A percentile compares a stretch with the other conserved stretches of the same genome.
These are phyloP conservation scores for Chalcosyrphus nemorum DNA, from an alignment of 2,888 invertebrate genomes.

Conservation along the genomic window DNA sequence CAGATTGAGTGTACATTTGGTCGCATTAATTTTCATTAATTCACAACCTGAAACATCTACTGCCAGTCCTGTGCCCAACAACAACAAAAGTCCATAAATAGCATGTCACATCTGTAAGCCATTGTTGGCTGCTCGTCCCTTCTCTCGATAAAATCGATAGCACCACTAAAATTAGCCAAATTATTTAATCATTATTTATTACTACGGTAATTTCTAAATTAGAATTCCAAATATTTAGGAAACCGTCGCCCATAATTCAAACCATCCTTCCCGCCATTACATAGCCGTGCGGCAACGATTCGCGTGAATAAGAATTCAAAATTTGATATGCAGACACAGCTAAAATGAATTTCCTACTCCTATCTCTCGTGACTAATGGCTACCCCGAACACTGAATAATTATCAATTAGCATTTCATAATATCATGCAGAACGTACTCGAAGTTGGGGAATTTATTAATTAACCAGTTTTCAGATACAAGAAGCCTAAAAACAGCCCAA, in stretches of 20 bases:
- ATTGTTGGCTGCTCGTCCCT: not conserved
- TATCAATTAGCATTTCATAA: conserved; percentile 41
- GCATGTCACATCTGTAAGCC: not conserved
- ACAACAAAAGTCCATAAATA: not conserved
- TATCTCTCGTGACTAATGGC: conserved; percentile 12
- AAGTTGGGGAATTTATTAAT: conserved; percentile 18
- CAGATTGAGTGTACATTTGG: not conserved
- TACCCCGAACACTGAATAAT: conserved; percentile 22
- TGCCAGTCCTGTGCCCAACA: not conserved
- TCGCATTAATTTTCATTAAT: not conserved
- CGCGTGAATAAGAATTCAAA: not conserved
- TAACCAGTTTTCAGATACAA: conserved; percentile 13
- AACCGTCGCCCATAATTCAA: conserved; percentile 2
- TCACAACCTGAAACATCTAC: not conserved
- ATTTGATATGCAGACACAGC: conserved; percentile 8
- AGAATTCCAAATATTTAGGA: conserved; percentile 1
- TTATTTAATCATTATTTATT: conserved; percentile 38
- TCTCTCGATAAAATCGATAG: not conserved
- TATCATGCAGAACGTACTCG: conserved; percentile 16
- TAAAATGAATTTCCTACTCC: not conserved
- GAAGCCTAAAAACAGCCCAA: not conserved
- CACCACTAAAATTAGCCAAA: conserved; percentile 13
- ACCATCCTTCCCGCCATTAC: not conserved
- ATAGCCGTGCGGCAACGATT: not conserved
- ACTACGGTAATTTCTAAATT: not conserved